Evolutionary conservation across 2,113 vertebrate genomes (phyloP).

Genomic region (Rhea americana): DNA sequence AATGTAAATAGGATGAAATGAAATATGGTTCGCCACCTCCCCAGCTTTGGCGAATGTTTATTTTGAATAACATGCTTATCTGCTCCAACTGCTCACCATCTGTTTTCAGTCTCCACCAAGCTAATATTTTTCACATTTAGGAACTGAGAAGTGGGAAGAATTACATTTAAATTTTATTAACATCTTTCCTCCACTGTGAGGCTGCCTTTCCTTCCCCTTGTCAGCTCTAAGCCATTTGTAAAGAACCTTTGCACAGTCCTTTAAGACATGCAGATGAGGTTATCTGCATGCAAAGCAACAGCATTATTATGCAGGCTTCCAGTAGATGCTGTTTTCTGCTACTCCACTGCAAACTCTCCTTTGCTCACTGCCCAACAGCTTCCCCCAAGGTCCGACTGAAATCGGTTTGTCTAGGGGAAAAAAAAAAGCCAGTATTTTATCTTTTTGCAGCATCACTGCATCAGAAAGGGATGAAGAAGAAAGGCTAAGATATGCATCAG

Average conservation of each 20-base stretch:
- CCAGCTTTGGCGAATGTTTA: conserved; percentile 80
- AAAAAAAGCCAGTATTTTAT: not conserved
- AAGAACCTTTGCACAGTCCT: conserved; percentile 39
- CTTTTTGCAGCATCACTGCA: not conserved
- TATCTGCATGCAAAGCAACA: conserved; percentile 42
- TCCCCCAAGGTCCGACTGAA: not conserved
- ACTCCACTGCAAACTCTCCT: not conserved
- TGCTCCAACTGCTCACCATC: conserved; percentile 80
- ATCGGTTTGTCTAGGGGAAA: not conserved
- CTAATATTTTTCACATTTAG: conserved; percentile 78
- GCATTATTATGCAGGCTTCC: not conserved
- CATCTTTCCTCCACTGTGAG: conserved; percentile 50
- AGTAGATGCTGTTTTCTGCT: not conserved
- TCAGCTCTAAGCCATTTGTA: conserved; percentile 49
- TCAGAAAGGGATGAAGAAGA: not conserved
- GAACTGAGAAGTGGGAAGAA: conserved; percentile 70
- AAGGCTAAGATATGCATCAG: not conserved
- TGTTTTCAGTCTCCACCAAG: conserved; percentile 78
- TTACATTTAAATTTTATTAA: conserved; percentile 75
- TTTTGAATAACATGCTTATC: conserved; percentile 78
- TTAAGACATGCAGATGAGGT: conserved; percentile 28
- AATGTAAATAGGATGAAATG: conserved; percentile 75
- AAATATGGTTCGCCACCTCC: conserved; percentile 74
- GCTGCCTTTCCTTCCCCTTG: conserved; percentile 38
- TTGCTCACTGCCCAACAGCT: not conserved